Evolutionary conservation across 37 sponge, comb jelly and placozoan genomes (phyloP), one percentile per base, ranked within the genome.

Genomic region (Amphimedon queenslandica): DNA sequence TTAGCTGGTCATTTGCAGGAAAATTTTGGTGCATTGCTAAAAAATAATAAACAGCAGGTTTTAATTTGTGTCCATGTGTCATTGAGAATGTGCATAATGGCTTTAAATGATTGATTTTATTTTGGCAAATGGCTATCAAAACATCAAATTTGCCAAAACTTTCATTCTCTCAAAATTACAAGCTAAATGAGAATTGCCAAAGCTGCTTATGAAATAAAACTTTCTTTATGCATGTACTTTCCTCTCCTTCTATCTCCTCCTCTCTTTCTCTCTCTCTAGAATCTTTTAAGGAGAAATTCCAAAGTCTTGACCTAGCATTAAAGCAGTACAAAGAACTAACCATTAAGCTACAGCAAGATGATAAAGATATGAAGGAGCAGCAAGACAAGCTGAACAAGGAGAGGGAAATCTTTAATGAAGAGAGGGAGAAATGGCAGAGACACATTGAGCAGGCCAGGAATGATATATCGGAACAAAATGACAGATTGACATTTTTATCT

Each of bases 391-490:
- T 80, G 39, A 81, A 81, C 33, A 67, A 40, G 34, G 75, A 81
- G 37, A 29, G 66, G 47, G 43, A 72, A 84, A 4, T 23, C 18
- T 79, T 82, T 57, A 81, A 80, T 66, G 38, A 72, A 57, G 85
- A 83, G 69, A 74, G 72, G 39, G 43, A 39, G 2, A 63, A 80
- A 24, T 92, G 93, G 93, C 80, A 77, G 77, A 74, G 78, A 37
- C 82, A 87, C 39, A 39, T 87, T 47, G 88, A 87, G 13, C 55
- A 40, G n/a, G 81, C 77, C 5, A 75, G 84, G 1, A 51, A 65
- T 25, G 88, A 92, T 58, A 58, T 87, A 10, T 28, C 74, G 23
- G 88, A 92, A 42, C 93, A 92, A 58, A 79, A 92, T 57, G 93
- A 92, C 30, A 56, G 85, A 24, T 82, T 92, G 1, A 73, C 93